Conservation (phyloP, 1,140 invertebrate genomes). For the Macrobrachium rosenbergii region DNA sequence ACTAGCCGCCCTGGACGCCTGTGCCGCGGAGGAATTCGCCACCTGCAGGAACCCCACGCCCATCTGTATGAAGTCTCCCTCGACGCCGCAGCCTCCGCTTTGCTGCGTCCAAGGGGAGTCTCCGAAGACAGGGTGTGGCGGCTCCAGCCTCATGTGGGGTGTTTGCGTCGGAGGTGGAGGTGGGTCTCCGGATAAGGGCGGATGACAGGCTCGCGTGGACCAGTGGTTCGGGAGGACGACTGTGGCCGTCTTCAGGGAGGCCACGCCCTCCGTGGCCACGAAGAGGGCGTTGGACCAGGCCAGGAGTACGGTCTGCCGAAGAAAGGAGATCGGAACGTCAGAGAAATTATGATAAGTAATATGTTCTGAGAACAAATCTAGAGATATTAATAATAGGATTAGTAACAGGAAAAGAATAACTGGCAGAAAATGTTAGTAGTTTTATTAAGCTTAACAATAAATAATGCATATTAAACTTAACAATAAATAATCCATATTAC, state of each 20-base stretch:
- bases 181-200: constrained; percentile 39
- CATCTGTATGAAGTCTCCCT: constrained; percentile 76
- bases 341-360: neutral
- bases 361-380: neutral
- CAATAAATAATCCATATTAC: too few relatives aligned
- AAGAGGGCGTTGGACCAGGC: constrained; percentile 69
- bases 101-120: constrained; percentile 75
- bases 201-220: constrained; percentile 68
- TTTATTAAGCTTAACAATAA: too few relatives aligned
- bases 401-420: too few relatives aligned
- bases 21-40: constrained; percentile 49
- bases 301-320: constrained; percentile 51
- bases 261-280: constrained; percentile 74
- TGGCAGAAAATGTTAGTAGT: too few relatives aligned
- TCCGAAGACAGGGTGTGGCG: constrained; percentile 73
- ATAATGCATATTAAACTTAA: too few relatives aligned
- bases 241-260: constrained; percentile 72
- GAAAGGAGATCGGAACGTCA: neutral
- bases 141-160: constrained; percentile 72
- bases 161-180: constrained; percentile 52
- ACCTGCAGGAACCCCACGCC: constrained; percentile 70
- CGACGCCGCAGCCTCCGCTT: constrained; percentile 74
- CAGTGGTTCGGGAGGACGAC: constrained; percentile 74
- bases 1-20: constrained; percentile 69
- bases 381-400: too few relatives aligned